These are phyloP conservation scores for Silurus asotus DNA, from an alignment of 2,113 vertebrate genomes.

Conservation along the genomic window DNA sequence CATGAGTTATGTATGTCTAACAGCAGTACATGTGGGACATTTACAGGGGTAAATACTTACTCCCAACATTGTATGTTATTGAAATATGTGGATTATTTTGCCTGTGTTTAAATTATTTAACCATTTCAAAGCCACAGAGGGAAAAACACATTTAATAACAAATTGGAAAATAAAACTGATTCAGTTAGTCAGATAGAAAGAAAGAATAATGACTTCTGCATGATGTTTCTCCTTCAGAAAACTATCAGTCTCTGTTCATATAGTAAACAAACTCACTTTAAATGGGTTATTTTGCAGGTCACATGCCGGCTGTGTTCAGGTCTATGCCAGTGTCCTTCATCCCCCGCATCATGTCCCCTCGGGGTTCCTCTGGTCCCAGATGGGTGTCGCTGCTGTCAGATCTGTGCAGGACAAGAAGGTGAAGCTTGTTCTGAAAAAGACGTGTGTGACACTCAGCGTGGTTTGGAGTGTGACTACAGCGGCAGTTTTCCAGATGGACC, in stretches of 20 bases:
- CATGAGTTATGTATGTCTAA: not conserved
- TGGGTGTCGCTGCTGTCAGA: slow-evolving; percentile 84
- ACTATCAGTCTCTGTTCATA: not conserved
- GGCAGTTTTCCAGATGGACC: slow-evolving; percentile 63
- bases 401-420: slow-evolving; percentile 83
- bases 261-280: not conserved
- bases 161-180: not conserved
- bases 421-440: slow-evolving; percentile 78
- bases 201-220: not conserved
- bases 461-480: slow-evolving; percentile 83
- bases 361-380: slow-evolving; percentile 82
- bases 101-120: not conserved
- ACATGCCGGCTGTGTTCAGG: slow-evolving; percentile 79
- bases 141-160: not conserved
- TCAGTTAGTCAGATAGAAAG: not conserved
- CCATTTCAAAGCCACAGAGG: no score
- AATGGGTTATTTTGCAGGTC: slow-evolving; percentile 68
- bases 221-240: not conserved
- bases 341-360: slow-evolving; percentile 71
- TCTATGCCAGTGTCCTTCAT: slow-evolving; percentile 80
- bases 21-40: not conserved
- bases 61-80: not conserved
- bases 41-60: not conserved
- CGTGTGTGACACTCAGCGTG: slow-evolving; percentile 79
- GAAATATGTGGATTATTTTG: not conserved